Conservation (phyloP, 2,888 invertebrate genomes). For the Andrena marginata region DNA sequence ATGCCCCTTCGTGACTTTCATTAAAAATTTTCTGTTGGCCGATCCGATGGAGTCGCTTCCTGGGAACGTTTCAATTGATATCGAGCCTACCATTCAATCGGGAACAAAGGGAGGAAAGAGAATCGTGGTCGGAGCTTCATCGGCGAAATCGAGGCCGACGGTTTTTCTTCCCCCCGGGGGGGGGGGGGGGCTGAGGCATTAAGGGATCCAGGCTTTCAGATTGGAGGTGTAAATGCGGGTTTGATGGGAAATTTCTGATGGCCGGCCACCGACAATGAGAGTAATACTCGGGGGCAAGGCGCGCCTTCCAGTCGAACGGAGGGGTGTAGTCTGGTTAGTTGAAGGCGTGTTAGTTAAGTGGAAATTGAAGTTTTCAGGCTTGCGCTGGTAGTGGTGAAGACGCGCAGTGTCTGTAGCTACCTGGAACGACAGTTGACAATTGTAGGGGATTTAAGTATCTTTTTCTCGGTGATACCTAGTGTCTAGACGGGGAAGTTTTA, state of each 20-base stretch:
- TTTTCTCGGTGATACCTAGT: no score
- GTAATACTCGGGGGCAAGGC: neutral
- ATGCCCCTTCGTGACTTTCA: slow-evolving; percentile 60
- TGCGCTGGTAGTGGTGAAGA: neutral
- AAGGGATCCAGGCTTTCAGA: slow-evolving; percentile 46
- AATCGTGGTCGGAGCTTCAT: slow-evolving; percentile 38
- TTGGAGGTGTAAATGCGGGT: slow-evolving; percentile 57
- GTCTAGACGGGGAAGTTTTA: no score
- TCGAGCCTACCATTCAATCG: slow-evolving; percentile 65
- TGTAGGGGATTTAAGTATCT: no score
- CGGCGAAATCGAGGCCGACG: slow-evolving; percentile 43
- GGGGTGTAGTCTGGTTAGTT: slow-evolving; percentile 10
- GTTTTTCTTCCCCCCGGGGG: slow-evolving; percentile 21
- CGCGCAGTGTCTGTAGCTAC: neutral
- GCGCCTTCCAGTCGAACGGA: neutral
- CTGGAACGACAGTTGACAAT: no score
- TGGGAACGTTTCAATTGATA: slow-evolving; percentile 66
- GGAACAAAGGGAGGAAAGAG: slow-evolving; percentile 46
- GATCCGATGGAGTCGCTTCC: slow-evolving; percentile 52
- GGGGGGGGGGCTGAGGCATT: slow-evolving; percentile 22
- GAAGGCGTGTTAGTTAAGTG: slow-evolving; percentile 13
- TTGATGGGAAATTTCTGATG: slow-evolving; percentile 58
- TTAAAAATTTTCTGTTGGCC: slow-evolving; percentile 69
- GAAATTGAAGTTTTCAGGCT: slow-evolving; percentile 5
- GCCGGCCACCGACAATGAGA: slow-evolving; percentile 41